A percentile compares a stretch with the other conserved stretches of the same genome.
Conservation (phyloP, 1,140 invertebrate genomes). For the Antheraea mylitta region DNA sequence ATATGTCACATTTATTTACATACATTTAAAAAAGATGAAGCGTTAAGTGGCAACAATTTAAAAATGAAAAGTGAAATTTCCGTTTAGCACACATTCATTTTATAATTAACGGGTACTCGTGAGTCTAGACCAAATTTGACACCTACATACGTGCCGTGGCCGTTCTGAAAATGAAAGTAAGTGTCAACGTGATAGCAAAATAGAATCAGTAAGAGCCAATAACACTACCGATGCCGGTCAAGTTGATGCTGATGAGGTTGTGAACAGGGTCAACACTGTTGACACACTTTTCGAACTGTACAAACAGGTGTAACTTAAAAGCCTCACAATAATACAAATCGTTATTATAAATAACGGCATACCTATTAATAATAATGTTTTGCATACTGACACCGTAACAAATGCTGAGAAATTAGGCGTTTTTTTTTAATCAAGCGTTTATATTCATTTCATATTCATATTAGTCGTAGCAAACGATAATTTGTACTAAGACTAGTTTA, state of each 20-base stretch:
- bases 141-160: slow-evolving; percentile 2
- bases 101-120: not conserved
- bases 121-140: slow-evolving; percentile 10
- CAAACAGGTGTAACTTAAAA: not conserved
- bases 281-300: not conserved
- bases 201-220: not conserved
- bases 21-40: no score
- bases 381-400: not conserved
- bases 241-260: not conserved
- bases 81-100: slow-evolving; percentile 3
- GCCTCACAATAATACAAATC: not conserved
- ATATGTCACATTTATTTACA: not conserved
- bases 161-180: slow-evolving; percentile 2
- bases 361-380: not conserved
- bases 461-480: no score
- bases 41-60: not conserved
- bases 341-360: not conserved
- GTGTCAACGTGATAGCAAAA: not conserved
- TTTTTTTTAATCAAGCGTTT: not conserved
- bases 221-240: not conserved
- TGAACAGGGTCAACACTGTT: not conserved
- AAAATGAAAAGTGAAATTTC: not conserved
- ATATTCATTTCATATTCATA: not conserved
- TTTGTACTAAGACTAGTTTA: no score
- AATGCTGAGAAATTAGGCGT: not conserved